phyloP scores from a whole-genome alignment of 2,113 vertebrate species.

The Harpagus bidentatus region DNA sequence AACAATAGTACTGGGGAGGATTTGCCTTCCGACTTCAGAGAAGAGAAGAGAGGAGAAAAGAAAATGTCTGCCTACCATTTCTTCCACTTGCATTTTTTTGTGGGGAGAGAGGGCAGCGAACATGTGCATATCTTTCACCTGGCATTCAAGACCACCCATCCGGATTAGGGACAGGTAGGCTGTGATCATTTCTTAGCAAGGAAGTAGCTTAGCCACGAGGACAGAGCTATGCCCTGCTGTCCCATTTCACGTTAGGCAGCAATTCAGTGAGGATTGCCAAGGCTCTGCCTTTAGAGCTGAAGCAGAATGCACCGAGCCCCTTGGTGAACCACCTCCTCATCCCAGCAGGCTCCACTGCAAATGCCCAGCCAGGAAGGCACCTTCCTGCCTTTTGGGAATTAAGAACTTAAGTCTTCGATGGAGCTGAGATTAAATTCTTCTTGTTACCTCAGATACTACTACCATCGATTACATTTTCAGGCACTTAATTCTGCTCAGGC shows the following conservation, averaged over 20 bases:
- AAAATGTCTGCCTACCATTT: not conserved
- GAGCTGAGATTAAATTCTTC: not conserved
- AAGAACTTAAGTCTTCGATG: not conserved
- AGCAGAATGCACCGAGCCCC: not conserved
- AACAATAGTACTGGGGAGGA: not conserved
- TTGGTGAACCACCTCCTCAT: not conserved
- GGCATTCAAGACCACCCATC: not conserved
- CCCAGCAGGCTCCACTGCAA: not conserved
- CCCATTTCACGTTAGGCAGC: not conserved
- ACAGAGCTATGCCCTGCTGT: not conserved
- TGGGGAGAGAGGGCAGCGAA: not conserved
- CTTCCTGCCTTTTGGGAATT: not conserved
- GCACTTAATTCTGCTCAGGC: slow-evolving; percentile 11
- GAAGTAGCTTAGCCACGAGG: not conserved
- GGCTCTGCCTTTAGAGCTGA: not conserved
- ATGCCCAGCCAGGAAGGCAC: not conserved
- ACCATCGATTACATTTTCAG: not conserved
- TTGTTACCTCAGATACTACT: not conserved
- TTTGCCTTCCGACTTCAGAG: not conserved
- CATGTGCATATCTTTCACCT: not conserved
- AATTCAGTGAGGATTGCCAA: not conserved
- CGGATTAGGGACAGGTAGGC: not conserved
- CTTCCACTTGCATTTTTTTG: not conserved
- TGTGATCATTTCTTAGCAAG: not conserved
- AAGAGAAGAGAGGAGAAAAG: not conserved